Evolutionary conservation across 2,888 invertebrate genomes (phyloP), one percentile per base, ranked within the genome.

Genomic region (Phorcus lineatus): DNA sequence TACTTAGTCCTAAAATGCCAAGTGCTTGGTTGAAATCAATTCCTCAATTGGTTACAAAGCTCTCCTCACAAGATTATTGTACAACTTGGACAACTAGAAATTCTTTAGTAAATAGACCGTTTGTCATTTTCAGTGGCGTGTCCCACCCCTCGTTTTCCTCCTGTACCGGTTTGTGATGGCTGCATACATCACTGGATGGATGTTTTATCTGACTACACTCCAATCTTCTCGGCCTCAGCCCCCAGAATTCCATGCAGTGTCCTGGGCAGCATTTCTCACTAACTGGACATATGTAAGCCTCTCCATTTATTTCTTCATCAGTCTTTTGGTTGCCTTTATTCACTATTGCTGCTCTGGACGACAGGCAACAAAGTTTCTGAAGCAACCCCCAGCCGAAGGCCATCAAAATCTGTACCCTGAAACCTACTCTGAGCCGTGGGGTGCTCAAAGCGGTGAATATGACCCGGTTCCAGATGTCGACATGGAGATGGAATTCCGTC

Each of bases 261-360:
- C 89, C 24, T 89, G 87, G 84, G 83, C 84, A 13, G 90, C 87
- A 13, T 92, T 87, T 78, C 85, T 92, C 22, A 92, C 92, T n/a
- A 90, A 88, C 82, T 92, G 92, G 92, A 88, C 91, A 16, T 92
- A 90, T 83, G 79, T 88, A 6, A 78, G 90, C 40, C 85, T 91
- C 9, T 84, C 88, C 2, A 31, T 88, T 9, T 89, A 91, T 75
- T 80, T 90, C 16, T 78, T 86, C 22, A 31, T 85, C 0, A 86
- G 88, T 79, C 82, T 83, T 22, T 47, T 88, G 0, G 85, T 81
- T 9, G 78, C 83, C 11, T 13, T 86, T 1, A 31, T 85, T 2
- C 84, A 83, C 67, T 82, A 81, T 52, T 17, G 57, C 36, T 55
- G 66, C 2, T 40, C 70, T 28, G 52, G 74, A 17, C 62, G 77